Base-by-base conservation (phyloP, 1,140 invertebrate species). In the Formica exsecta region DNA sequence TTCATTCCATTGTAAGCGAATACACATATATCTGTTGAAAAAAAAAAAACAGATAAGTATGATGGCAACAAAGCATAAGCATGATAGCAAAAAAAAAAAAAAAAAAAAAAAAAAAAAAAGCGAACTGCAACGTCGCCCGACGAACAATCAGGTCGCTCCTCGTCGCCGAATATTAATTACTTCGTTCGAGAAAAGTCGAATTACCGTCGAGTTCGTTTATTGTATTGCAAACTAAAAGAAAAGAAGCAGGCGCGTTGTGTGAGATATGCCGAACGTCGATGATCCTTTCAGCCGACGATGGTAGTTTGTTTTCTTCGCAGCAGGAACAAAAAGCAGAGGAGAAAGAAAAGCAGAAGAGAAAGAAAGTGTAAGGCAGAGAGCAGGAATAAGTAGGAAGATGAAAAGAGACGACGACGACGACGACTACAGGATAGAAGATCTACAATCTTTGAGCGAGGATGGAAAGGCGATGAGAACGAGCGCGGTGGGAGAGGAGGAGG, bases 141-240 rank as follows among this genome's bases (percentile, higher is more conserved):
- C 71, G 65, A 89, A 88, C 86, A 88, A 89, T 89, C 81, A 70
- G 75, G 57, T 19, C 7, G 48, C 59, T 51, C 29, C 36, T n/a
- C 61, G 25, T 71, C 36, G 9, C n/a, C 48, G 87, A 59, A 89
- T 86, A 81, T 90, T 90, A 90, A 90, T 90, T 89, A 81, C 77
- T 36, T 29, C 48, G n/a, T 65, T 71, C 36, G 65, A 36, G 48
- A 66, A 68, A 61, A 54, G 54, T 61, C 70, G 48, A 75, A 66
- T 25, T 29, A 32, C 57, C 57, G 65, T 48, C 61, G 22, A 75
- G 85, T 66, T 85, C 61, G 79, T 79, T 88, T 87, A 89, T 90
- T 85, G 87, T 87, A 87, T 89, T 87, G 85, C 79, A 87, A 90
- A 89, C 87, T 84, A 84, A 89, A 36, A 36, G 25, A 62, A 77